Conservation (phyloP, 2,888 invertebrate genomes). For the Andrena camellia region DNA sequence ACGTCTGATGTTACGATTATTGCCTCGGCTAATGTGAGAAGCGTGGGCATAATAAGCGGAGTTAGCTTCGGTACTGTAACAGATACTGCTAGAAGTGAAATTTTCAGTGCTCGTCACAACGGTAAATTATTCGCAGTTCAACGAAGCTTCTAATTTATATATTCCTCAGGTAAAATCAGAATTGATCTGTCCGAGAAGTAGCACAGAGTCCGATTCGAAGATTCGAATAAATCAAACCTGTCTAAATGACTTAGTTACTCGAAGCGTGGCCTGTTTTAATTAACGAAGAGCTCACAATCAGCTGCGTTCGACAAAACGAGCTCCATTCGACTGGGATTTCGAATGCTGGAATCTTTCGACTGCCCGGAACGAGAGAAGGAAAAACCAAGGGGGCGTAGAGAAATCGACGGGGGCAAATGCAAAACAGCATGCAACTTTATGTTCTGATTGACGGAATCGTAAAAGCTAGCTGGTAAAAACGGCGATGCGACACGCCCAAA, state of each 20-base stretch:
- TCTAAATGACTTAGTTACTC: background rate
- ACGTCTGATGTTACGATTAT: background rate
- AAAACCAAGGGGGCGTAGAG: background rate
- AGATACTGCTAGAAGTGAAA: no score
- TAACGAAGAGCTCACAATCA: background rate
- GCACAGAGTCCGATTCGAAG: no score
- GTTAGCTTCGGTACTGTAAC: background rate
- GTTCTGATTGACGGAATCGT: conserved; percentile 44
- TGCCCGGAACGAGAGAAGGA: background rate
- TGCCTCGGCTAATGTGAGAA: background rate
- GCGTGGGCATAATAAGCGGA: background rate
- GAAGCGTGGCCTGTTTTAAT: background rate
- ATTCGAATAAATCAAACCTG: no score
- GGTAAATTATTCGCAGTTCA: no score
- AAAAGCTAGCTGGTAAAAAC: conserved; percentile 17
- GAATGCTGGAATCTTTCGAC: background rate
- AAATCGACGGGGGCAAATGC: conserved; percentile 26
- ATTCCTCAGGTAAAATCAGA: no score
- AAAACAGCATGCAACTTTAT: conserved; percentile 15
- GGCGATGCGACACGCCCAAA: conserved; percentile 34
- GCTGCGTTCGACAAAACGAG: background rate
- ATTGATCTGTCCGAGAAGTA: no score
- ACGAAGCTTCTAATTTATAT: no score
- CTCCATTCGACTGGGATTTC: background rate
- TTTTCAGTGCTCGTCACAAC: no score